phyloP scores from a whole-genome alignment of 2,888 invertebrate genomes.

The Polylopha cassiicola region DNA sequence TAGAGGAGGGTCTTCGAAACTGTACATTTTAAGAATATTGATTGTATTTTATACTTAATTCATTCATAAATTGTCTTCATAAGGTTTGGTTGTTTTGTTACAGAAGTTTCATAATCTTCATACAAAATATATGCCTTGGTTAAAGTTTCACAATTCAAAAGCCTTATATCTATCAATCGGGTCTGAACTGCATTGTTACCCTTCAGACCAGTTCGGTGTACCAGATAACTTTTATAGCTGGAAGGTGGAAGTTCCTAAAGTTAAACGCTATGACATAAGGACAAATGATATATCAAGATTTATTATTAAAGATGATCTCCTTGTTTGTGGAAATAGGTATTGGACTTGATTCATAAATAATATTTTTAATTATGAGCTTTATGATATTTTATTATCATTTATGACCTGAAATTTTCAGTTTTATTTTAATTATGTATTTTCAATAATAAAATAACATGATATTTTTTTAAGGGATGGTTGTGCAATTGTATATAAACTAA shows the following conservation, averaged over 20 bases:
- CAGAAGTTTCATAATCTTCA: constrained; percentile 49
- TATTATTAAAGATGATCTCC: constrained; percentile 43
- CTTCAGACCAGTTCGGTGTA: constrained; percentile 39
- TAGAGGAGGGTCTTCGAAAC: too few relatives aligned
- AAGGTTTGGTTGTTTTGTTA: too few relatives aligned
- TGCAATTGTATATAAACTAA: constrained; percentile 41
- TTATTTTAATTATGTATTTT: constrained; percentile 1
- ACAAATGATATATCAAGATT: constrained; percentile 70
- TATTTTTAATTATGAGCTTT: neutral
- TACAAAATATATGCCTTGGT: constrained; percentile 65
- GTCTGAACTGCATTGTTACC: constrained; percentile 48
- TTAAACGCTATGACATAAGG: constrained; percentile 50
- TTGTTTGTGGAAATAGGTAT: constrained; percentile 68
- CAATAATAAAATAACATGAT: neutral
- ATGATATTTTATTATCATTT: neutral
- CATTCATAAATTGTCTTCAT: constrained; percentile 1
- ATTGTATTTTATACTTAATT: neutral
- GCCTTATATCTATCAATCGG: constrained; percentile 49
- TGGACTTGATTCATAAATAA: constrained; percentile 1
- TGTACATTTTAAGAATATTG: constrained; percentile 26
- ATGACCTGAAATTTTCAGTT: neutral
- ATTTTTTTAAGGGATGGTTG: constrained; percentile 59
- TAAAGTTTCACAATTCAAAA: constrained; percentile 45
- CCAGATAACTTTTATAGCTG: constrained; percentile 41
- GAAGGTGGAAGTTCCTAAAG: constrained; percentile 51